Conservation (phyloP, 1,140 invertebrate species). For the Brachionus rotundiformis region DNA sequence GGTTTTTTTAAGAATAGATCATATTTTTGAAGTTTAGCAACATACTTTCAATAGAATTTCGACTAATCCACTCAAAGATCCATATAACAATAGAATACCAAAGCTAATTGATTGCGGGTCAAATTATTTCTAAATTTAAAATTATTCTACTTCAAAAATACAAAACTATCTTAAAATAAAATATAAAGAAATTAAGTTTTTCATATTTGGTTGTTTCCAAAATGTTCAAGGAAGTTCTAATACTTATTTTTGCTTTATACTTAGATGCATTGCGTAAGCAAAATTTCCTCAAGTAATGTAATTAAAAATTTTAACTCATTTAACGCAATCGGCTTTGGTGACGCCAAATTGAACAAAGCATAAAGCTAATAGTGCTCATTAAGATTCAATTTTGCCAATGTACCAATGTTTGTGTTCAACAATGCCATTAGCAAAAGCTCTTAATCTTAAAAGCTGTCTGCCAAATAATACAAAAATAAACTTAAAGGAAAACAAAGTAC, state of each 20-base stretch:
- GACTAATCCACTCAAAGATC: background rate
- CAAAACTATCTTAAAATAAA: background rate
- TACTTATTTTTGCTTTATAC: no score
- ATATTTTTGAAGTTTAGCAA: background rate
- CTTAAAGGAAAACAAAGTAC: no score
- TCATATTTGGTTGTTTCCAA: no score
- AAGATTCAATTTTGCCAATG: no score
- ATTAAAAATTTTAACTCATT: background rate
- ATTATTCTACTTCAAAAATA: background rate
- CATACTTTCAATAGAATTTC: background rate
- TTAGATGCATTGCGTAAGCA: background rate
- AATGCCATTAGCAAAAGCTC: background rate
- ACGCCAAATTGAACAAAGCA: no score
- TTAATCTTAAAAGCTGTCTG: no score
- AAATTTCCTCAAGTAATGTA: background rate
- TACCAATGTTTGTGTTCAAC: background rate
- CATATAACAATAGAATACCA: background rate
- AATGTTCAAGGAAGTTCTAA: no score
- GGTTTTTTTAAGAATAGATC: background rate
- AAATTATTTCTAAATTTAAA: background rate
- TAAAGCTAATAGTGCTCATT: no score
- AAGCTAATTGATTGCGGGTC: background rate
- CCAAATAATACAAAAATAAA: no score
- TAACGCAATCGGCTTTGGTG: background rate
- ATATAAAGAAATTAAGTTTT: background rate